Evolutionary conservation across 1,140 invertebrate genomes (phyloP).

Genomic region (Plutomurus gul): DNA sequence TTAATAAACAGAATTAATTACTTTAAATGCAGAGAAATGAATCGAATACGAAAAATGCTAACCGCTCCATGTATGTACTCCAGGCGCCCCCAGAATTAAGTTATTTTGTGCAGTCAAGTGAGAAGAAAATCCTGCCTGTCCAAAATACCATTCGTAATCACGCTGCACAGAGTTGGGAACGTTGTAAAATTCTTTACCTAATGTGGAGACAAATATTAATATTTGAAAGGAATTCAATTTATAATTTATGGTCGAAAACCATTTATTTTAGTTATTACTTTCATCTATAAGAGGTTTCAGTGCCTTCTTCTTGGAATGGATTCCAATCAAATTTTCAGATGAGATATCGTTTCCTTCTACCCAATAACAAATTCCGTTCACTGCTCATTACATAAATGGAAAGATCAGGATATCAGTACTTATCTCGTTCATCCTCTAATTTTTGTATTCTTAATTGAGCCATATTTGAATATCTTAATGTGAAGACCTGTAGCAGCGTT

Average conservation of each 20-base stretch:
- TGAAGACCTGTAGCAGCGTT: too few relatives aligned
- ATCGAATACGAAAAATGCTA: background rate
- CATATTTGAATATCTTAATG: too few relatives aligned
- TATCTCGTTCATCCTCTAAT: too few relatives aligned
- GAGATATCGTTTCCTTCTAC: background rate
- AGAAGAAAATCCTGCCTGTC: slow-evolving; percentile 55
- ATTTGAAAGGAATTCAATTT: background rate
- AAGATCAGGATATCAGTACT: too few relatives aligned
- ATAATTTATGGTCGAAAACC: background rate
- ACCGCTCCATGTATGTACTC: slow-evolving; percentile 58
- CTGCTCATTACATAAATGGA: background rate
- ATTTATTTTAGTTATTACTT: background rate
- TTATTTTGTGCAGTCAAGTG: slow-evolving; percentile 53
- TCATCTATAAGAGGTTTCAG: background rate
- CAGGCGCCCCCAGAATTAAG: slow-evolving; percentile 58
- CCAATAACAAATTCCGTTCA: background rate
- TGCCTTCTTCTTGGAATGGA: background rate
- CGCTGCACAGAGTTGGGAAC: background rate
- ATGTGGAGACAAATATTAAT: background rate
- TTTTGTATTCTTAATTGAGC: too few relatives aligned
- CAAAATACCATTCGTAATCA: slow-evolving; percentile 53
- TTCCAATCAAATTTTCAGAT: background rate
- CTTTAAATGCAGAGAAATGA: too few relatives aligned
- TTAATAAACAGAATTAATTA: too few relatives aligned
- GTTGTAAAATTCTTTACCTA: background rate